Conservation (phyloP, 2,888 invertebrate genomes). For the Drosophila tanythrix region DNA sequence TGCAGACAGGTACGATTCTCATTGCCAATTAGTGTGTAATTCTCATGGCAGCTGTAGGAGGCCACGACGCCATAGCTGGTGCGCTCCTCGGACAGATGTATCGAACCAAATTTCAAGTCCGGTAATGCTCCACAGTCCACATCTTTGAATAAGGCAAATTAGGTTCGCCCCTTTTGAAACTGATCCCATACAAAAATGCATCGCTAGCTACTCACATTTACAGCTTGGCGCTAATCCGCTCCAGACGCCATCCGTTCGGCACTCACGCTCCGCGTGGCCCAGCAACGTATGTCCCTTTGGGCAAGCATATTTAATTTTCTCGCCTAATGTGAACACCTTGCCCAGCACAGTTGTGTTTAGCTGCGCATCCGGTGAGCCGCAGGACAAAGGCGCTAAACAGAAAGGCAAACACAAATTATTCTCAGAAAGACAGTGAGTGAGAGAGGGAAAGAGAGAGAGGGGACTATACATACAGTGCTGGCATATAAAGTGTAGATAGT, state of each 20-base stretch:
- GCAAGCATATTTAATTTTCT: slow-evolving; percentile 90
- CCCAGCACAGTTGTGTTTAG: slow-evolving; percentile 93
- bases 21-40: slow-evolving; percentile 93
- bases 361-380: slow-evolving; percentile 94
- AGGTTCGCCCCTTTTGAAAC: background rate
- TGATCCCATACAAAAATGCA: background rate
- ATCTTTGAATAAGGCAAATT: slow-evolving; percentile 86
- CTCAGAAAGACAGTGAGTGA: background rate
- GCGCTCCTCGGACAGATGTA: slow-evolving; percentile 88
- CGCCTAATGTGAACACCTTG: slow-evolving; percentile 89
- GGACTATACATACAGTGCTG: slow-evolving; percentile 91
- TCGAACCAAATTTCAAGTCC: slow-evolving; percentile 90
- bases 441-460: background rate
- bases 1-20: slow-evolving; percentile 90
- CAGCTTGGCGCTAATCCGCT: slow-evolving; percentile 92
- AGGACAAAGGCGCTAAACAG: slow-evolving; percentile 91
- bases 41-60: slow-evolving; percentile 91
- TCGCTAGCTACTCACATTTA: slow-evolving; percentile 89
- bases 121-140: slow-evolving; percentile 91
- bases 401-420: slow-evolving; percentile 53
- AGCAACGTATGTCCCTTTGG: slow-evolving; percentile 93
- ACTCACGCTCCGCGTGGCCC: slow-evolving; percentile 89
- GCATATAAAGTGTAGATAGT: slow-evolving; percentile 97
- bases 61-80: slow-evolving; percentile 93
- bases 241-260: slow-evolving; percentile 92